Evolutionary conservation across 1,140 invertebrate genomes (phyloP), one percentile per base, ranked within the genome.

Genomic region (Hyles euphorbiae): DNA sequence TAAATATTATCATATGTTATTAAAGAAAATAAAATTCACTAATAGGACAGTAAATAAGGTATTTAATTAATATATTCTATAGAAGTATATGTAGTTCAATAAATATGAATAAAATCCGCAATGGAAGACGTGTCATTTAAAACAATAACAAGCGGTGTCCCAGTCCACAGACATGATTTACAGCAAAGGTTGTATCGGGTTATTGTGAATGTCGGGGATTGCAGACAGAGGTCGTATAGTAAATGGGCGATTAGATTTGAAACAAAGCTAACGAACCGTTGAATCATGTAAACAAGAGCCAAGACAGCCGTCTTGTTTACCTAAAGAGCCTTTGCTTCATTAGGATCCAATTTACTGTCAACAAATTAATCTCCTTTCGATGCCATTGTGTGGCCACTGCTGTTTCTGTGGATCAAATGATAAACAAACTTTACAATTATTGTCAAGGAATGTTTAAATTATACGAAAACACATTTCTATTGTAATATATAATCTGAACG

Each of bases 341-440:
- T 87, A 87, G 82, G 82, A 87, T 87, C 84, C 82, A 85, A 87
- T 85, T 87, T 84, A 78, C 84, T 85, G 81, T 85, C 84, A 87
- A 85, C 82, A 87, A 85, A 84, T 87, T 85, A 84, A 85, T 81
- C 75, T 74, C 72, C 64, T 74, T 82, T 72, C 70, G 62, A 47
- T 58, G 63, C 62, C 66, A 74, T 77, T 70, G 72, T 73, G 65
- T 58, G 60, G 52, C 58, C 54, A 52, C 59, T 64, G 48, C 48
- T 53, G 52, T 56, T 55, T 59, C 36, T 40, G 4, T 2, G 36
- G 36, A 40, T 40, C 36, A 40, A 8, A 40, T 40, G 36, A 22
- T 40, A 40, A 40, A 40, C 36, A 40, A 40, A 40, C 12, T 48
- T n/a, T 10, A n/a, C 46, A 48, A 10, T 11, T 48, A 8, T 48